These are phyloP conservation scores for Galago senegalensis DNA, from an alignment of 2,797 vertebrate species.

Conservation along the genomic window DNA sequence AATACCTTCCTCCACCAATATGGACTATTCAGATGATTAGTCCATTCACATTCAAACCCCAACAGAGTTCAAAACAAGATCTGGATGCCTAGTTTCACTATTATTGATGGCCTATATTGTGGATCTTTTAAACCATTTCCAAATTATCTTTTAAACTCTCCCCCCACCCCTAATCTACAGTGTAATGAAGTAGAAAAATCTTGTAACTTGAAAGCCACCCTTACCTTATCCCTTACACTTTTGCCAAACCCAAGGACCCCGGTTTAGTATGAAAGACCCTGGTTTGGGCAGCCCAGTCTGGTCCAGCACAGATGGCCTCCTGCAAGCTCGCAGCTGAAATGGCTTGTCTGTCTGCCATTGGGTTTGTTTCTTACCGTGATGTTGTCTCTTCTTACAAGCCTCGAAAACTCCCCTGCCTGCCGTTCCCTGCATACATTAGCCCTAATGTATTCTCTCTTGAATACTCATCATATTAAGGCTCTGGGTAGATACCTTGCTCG, in stretches of 20 bases:
- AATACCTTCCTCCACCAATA: neutral
- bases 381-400: neutral
- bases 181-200: neutral
- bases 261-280: neutral
- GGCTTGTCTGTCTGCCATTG: neutral
- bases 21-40: no score
- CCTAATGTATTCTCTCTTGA: constrained; percentile 79
- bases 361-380: neutral
- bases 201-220: neutral
- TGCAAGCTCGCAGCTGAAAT: neutral
- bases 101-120: neutral
- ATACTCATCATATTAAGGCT: constrained; percentile 82
- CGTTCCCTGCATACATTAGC: constrained; percentile 74
- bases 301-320: neutral
- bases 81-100: neutral
- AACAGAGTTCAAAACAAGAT: neutral
- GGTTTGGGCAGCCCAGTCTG: neutral
- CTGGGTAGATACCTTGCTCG: constrained; percentile 72
- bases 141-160: neutral
- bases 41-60: neutral
- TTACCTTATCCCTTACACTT: neutral
- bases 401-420: neutral
- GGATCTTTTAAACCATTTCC: constrained; percentile 31
- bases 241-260: neutral
- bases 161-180: neutral